Evolutionary conservation across 64 coral and sea anemone species (phyloP).

Genomic region (Hydrozoanthus tunicans): DNA sequence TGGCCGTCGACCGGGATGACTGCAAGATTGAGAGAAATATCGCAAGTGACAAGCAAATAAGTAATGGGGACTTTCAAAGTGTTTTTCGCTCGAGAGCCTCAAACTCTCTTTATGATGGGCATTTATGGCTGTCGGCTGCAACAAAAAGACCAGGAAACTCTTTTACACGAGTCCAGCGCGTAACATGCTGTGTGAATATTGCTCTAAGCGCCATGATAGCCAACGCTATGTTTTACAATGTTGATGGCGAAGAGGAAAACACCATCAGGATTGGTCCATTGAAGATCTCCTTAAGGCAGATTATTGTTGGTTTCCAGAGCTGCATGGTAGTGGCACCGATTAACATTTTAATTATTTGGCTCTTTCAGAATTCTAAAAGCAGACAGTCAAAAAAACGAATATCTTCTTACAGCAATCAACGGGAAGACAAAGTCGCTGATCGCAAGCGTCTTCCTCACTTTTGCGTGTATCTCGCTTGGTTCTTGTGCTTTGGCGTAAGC

Average conservation of each 20-base stretch:
- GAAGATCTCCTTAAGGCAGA: conserved; percentile 68
- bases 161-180: conserved; percentile 80
- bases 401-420: background rate
- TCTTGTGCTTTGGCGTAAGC: conserved; percentile 49
- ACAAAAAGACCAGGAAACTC: conserved; percentile 70
- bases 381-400: background rate
- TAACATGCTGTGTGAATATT: conserved; percentile 79
- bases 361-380: conserved; percentile 40
- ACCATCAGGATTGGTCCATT: conserved; percentile 75
- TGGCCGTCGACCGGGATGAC: conserved; percentile 63
- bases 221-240: conserved; percentile 82
- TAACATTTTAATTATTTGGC: conserved; percentile 66
- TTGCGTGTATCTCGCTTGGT: conserved; percentile 58
- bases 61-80: conserved; percentile 53
- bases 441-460: background rate
- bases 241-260: conserved; percentile 57
- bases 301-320: conserved; percentile 82
- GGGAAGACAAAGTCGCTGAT: background rate
- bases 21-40: conserved; percentile 56
- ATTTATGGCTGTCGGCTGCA: conserved; percentile 76
- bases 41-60: background rate
- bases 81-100: conserved; percentile 68
- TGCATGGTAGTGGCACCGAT: conserved; percentile 66
- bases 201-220: conserved; percentile 77
- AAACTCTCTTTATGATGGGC: conserved; percentile 67